A percentile compares a stretch with the other conserved stretches of the same genome.
These are phyloP conservation scores for Acleris literana DNA, from an alignment of 2,888 invertebrate genomes.

Conservation along the genomic window DNA sequence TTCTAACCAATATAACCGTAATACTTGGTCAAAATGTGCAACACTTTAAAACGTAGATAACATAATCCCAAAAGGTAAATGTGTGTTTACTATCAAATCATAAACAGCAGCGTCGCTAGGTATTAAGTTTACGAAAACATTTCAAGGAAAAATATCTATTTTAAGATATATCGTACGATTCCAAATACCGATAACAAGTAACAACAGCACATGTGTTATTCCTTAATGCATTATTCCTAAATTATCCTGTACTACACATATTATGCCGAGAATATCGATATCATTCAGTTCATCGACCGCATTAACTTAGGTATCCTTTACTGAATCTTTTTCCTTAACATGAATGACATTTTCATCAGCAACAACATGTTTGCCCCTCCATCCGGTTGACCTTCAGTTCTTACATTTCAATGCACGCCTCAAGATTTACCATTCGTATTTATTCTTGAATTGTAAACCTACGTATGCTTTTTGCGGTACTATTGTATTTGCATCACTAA, in stretches of 20 bases:
- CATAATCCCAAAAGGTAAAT: no score
- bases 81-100: neutral
- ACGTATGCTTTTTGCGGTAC: neutral
- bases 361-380: conserved; percentile 25
- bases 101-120: no score
- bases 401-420: conserved; percentile 14
- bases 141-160: neutral
- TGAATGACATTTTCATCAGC: conserved; percentile 9
- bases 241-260: neutral
- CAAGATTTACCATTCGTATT: neutral
- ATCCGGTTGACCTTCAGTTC: conserved; percentile 16
- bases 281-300: conserved; percentile 8
- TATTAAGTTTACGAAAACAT: no score
- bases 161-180: neutral
- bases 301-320: neutral
- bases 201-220: neutral
- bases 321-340: conserved; percentile 17
- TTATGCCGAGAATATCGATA: neutral
- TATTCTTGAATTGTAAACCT: neutral
- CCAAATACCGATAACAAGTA: neutral
- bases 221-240: neutral
- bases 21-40: no score
- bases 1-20: no score
- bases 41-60: neutral
- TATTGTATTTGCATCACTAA: no score